Base-by-base conservation (phyloP, 2,113 vertebrate genomes). In the Rhinichthys klamathensis region DNA sequence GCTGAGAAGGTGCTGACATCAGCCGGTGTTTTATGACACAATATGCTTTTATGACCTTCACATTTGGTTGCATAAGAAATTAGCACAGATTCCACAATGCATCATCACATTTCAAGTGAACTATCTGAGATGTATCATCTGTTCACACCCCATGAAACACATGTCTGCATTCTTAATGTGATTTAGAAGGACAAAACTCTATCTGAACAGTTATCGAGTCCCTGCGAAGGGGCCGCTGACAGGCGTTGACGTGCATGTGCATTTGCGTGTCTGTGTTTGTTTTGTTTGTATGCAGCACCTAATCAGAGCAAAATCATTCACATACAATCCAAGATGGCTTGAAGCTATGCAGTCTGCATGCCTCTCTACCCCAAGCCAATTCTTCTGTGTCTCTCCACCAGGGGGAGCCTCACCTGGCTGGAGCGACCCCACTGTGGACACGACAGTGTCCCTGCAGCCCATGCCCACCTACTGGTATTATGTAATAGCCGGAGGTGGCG, bases 401-500 rank as follows among this genome's bases (percentile, higher is more conserved):
- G 98, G 98, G 96, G 97, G 94, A 95, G 97, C 97, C 95, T 95
- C 97, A 92, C 97, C 95, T 94, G 96, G 96, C 95, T 96, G 96
- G 95, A 94, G 95, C 91, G 94, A 98, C 94, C 98, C 98, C 96
- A 99, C 98, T 93, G 97, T 98, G 97, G 97, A 97, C 95, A 96
- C 98, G 92, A 89, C 88, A 32, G 97, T 99, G 96, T 96, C 96
- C 93, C 95, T 96, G 95, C 97, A 97, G 95, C 96, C 96, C 87
- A 94, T 99, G 93, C 97, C 97, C 91, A 94, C 96, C 96, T 98
- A 96, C 96, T 99, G 98, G 98, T 98, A 97, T 98, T 99, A 98
- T 96, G 95, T 97, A 93, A 96, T 99, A 96, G 97, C 96, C 87
- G 97, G 97, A 93, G 97, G 96, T 90, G 98, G 96, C 79, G 97